Conservation (phyloP, 2,797 vertebrate genomes). For the Ataeniobius toweri region DNA sequence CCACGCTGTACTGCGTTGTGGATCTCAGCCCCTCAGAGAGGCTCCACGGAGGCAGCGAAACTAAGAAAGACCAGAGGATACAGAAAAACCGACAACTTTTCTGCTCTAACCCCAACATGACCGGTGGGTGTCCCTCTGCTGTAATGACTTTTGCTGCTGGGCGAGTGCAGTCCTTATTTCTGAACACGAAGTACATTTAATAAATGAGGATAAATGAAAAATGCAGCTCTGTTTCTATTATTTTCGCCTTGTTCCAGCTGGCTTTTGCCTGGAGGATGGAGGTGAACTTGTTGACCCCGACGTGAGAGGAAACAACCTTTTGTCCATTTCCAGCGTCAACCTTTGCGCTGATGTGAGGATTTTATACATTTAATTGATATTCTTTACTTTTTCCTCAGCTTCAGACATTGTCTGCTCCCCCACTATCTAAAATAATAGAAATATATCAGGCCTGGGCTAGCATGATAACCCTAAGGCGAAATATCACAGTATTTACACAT, state of each 20-base stretch:
- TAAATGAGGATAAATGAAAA: constrained; percentile 5
- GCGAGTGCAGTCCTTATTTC: not conserved
- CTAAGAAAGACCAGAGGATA: constrained; percentile 81
- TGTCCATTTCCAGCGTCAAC: constrained; percentile 87
- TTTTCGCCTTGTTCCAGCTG: constrained; percentile 63
- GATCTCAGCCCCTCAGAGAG: constrained; percentile 77
- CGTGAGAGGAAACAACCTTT: constrained; percentile 76
- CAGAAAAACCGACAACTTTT: constrained; percentile 88
- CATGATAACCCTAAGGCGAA: too few species aligned
- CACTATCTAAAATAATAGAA: not conserved
- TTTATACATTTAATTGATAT: not conserved
- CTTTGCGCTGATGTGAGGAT: constrained; percentile 85
- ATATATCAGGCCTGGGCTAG: not conserved
- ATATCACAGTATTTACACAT: too few species aligned
- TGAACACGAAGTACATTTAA: constrained; percentile 15
- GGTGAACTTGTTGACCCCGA: constrained; percentile 73
- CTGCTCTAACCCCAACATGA: constrained; percentile 91
- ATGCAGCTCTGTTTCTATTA: not conserved
- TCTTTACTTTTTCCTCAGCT: not conserved
- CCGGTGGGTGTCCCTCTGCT: constrained; percentile 76
- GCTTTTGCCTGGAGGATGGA: constrained; percentile 80
- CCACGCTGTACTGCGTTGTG: constrained; percentile 76
- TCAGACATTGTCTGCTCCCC: not conserved
- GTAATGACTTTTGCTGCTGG: not conserved
- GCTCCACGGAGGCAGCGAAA: constrained; percentile 78